Evolutionary conservation across 2,113 vertebrate species (phyloP), one percentile per base, ranked within the genome.

Genomic region (Ctenomys sociabilis): DNA sequence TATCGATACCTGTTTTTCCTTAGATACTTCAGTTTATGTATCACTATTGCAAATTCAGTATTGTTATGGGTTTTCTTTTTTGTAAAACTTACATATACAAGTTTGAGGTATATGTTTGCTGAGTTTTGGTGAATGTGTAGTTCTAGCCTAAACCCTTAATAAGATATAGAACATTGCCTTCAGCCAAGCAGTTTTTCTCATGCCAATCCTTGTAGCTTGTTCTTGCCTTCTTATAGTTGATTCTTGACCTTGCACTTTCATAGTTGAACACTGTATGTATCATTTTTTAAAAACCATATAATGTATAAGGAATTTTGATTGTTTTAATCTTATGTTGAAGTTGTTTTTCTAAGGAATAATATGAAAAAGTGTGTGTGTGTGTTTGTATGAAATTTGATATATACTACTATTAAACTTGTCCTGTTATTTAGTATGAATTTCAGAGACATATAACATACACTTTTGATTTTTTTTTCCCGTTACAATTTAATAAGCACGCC

Each of bases 401-500:
- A 43, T 32, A 16, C 24, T 10, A n/a, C 16, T 85, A 17, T 83
- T 91, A 85, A 91, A 54, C 68, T 73, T 84, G 21, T 22, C 12
- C 66, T 52, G 30, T 78, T 92, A 86, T 45, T n/a, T 13, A 11
- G 57, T 91, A 30, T 93, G 91, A 28, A 68, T 93, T 95, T 96
- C 54, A 93, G 80, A 93, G 11, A 80, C 94, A 43, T 9, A 28
- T 83, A 32, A 61, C 40, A 22, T 92, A 21, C 84, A 21, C 84
- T 94, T 95, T 93, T 92, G 85, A 94, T 24, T 12, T 30, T 32
- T 75, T 85, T 94, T 7, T 32, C 83, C 7, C 19, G 2, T 16
- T 75, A 64, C 90, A 89, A 43, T 91, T 91, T 35, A 85, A 19
- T 54, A 93, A 99, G 99, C 97, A 99, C 99, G 0, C 99, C 99